These are phyloP conservation scores for Anthoscopus minutus DNA, from an alignment of 2,113 vertebrate species.

Conservation along the genomic window DNA sequence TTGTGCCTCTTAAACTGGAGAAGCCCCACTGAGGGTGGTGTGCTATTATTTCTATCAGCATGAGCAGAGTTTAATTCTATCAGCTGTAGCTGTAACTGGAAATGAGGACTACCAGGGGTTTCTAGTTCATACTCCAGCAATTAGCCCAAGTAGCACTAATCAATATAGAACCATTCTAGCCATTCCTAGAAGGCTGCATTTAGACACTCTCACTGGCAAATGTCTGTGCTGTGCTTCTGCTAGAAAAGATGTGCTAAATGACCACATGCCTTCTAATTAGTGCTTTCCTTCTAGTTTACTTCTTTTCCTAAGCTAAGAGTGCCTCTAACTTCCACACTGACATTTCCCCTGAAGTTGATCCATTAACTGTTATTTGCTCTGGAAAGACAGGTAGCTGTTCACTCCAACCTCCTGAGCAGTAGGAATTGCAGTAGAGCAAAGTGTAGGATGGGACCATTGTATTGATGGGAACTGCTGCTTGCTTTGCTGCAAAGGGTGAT, in stretches of 20 bases:
- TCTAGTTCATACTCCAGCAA: background rate
- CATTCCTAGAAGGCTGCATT: background rate
- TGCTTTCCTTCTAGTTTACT: background rate
- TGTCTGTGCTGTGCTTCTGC: background rate
- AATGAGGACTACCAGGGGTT: background rate
- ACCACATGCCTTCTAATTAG: background rate
- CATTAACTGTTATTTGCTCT: background rate
- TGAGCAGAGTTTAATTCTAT: background rate
- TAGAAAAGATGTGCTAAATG: background rate
- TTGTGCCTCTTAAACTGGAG: background rate
- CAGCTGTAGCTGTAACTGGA: background rate
- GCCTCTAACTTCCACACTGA: background rate
- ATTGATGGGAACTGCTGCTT: background rate
- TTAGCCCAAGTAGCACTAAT: background rate
- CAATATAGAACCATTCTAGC: background rate
- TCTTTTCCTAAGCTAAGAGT: background rate
- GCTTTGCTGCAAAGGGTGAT: background rate
- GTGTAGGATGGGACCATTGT: background rate
- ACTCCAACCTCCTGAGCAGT: background rate
- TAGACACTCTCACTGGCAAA: background rate
- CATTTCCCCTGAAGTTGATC: background rate
- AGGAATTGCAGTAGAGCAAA: background rate
- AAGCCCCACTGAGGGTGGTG: background rate
- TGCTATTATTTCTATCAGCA: background rate
- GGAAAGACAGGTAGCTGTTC: background rate